Percentiles rank a stretch among this genome's conserved stretches.
These are phyloP conservation scores for Euproctis similis DNA, from an alignment of 2,888 invertebrate species.

Conservation along the genomic window DNA sequence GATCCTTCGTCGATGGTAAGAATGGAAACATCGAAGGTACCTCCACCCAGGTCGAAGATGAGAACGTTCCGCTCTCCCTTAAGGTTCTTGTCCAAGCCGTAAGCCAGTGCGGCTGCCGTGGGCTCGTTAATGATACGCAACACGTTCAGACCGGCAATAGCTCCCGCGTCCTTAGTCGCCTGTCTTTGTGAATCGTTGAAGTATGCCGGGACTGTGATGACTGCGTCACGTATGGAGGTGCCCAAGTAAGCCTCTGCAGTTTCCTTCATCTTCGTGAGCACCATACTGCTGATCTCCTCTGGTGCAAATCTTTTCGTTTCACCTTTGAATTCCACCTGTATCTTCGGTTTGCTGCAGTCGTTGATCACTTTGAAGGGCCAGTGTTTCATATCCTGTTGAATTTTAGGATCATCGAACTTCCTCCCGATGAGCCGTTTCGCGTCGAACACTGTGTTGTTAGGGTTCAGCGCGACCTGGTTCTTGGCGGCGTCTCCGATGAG, in stretches of 20 bases:
- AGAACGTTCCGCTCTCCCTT: constrained; percentile 84
- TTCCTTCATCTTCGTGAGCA: constrained; percentile 88
- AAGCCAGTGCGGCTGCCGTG: constrained; percentile 89
- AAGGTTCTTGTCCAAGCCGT: constrained; percentile 85
- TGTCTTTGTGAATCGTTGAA: constrained; percentile 84
- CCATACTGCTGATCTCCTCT: constrained; percentile 85
- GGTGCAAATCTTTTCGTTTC: constrained; percentile 79
- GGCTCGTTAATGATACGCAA: constrained; percentile 93
- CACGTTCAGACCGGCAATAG: constrained; percentile 90
- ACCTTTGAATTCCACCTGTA: constrained; percentile 80
- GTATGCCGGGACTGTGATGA: constrained; percentile 88
- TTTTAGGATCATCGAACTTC: constrained; percentile 81
- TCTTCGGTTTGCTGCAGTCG: constrained; percentile 80
- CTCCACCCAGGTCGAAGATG: constrained; percentile 86
- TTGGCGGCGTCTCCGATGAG: constrained; percentile 83
- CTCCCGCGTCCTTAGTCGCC: constrained; percentile 92
- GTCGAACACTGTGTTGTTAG: constrained; percentile 83
- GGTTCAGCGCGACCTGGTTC: constrained; percentile 83
- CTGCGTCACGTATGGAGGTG: constrained; percentile 79
- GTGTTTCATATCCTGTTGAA: constrained; percentile 86
- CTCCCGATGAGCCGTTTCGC: constrained; percentile 89
- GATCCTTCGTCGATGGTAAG: constrained; percentile 91
- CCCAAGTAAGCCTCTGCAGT: constrained; percentile 85
- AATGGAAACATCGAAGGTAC: constrained; percentile 94
- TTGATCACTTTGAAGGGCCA: constrained; percentile 87